Evolutionary conservation across 2,797 vertebrate genomes (phyloP).

Genomic region (Mormyrus proboscirostris): DNA sequence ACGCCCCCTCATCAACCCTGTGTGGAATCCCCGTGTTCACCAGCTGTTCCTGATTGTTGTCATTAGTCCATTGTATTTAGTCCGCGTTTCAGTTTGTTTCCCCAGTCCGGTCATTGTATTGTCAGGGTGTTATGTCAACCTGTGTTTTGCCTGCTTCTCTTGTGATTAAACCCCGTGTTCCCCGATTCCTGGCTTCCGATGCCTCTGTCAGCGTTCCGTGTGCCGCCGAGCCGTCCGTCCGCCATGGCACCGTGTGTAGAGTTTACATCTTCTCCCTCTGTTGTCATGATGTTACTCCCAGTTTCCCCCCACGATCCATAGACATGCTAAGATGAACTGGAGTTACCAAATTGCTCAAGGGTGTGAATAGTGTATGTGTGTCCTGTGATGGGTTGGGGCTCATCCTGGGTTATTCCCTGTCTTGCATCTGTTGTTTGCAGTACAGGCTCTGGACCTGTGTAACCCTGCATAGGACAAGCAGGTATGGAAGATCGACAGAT

Average conservation of each 20-base stretch:
- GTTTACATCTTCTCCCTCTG: neutral
- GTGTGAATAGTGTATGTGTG: neutral
- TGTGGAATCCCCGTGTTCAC: too few relatives aligned
- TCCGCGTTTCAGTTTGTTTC: too few relatives aligned
- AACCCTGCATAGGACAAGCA: neutral
- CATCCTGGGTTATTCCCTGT: neutral
- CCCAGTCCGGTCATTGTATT: too few relatives aligned
- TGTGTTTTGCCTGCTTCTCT: too few relatives aligned
- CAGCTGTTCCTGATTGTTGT: too few relatives aligned
- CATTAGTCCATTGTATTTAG: too few relatives aligned
- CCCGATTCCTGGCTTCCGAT: too few relatives aligned
- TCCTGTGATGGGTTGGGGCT: neutral
- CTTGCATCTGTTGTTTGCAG: neutral
- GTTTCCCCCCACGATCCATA: neutral
- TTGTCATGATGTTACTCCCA: neutral
- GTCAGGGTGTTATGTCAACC: too few relatives aligned
- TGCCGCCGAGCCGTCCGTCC: too few relatives aligned
- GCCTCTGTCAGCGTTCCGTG: too few relatives aligned
- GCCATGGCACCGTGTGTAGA: neutral
- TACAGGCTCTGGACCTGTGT: neutral
- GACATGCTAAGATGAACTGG: neutral
- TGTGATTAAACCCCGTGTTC: too few relatives aligned
- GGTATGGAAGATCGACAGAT: neutral
- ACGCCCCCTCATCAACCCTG: too few relatives aligned
- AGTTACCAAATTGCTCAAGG: neutral